phyloP scores from a whole-genome alignment of 2,888 invertebrate species.

The Drosophila paucipuncta region DNA sequence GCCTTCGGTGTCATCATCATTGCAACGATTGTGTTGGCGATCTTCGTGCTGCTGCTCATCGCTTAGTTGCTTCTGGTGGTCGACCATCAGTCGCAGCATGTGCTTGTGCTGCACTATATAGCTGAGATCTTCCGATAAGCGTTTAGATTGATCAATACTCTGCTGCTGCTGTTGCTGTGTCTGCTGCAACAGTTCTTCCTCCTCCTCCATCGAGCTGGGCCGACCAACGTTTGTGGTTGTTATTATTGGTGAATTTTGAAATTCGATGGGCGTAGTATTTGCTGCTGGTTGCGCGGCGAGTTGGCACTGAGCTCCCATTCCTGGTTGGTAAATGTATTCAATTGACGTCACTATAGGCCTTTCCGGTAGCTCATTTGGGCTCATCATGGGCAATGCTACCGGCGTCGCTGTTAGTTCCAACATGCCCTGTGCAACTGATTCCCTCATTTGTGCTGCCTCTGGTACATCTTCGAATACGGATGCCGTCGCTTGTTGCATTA shows the following conservation, averaged over 20 bases:
- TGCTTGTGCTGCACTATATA: constrained; percentile 45
- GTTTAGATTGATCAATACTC: neutral
- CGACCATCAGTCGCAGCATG: constrained; percentile 52
- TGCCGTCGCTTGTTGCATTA: neutral
- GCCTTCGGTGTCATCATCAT: neutral
- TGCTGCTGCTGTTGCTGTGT: neutral
- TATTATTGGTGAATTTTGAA: neutral
- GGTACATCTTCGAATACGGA: neutral
- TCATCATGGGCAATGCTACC: neutral
- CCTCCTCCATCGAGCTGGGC: neutral
- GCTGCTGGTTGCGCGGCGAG: neutral
- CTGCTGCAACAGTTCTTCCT: neutral
- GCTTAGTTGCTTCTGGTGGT: constrained; percentile 44
- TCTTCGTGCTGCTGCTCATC: constrained; percentile 20
- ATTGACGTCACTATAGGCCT: constrained; percentile 33
- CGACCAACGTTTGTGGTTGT: neutral
- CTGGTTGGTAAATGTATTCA: constrained; percentile 8
- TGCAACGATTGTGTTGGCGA: neutral
- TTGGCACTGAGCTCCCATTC: neutral
- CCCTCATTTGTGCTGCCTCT: neutral
- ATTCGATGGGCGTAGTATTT: neutral
- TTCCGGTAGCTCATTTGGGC: constrained; percentile 17
- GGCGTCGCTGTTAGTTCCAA: no score
- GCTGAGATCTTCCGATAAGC: constrained; percentile 23
- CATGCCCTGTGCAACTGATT: neutral